These are phyloP conservation scores for Todiramphus chloris DNA, from an alignment of 2,113 vertebrate genomes.

Conservation along the genomic window DNA sequence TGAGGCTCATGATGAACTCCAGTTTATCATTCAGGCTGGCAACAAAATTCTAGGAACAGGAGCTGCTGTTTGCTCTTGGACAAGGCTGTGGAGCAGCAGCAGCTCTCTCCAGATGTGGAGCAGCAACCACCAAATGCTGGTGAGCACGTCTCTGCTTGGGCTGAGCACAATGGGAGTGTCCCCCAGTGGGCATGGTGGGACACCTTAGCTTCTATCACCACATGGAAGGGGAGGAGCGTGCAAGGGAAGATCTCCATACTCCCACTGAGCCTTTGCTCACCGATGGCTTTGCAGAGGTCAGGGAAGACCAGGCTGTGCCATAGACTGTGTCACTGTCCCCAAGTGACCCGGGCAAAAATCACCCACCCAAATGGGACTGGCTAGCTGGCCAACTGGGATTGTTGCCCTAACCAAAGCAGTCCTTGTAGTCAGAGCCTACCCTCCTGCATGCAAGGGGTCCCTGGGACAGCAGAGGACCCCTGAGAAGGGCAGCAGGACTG, in stretches of 20 bases:
- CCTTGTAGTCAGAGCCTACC: neutral
- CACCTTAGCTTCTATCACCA: neutral
- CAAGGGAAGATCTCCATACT: fast-evolving
- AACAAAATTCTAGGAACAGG: neutral
- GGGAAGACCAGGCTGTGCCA: neutral
- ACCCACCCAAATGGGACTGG: neutral
- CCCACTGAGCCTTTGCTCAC: fast-evolving
- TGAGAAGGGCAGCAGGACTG: neutral
- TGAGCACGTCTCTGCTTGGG: neutral
- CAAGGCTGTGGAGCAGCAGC: neutral
- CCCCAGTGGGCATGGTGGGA: neutral
- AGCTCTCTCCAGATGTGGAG: neutral
- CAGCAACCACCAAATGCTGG: neutral
- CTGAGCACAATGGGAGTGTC: neutral
- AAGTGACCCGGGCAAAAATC: neutral
- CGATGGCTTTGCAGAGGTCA: neutral
- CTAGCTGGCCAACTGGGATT: neutral
- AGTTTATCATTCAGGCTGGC: neutral
- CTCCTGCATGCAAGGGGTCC: neutral
- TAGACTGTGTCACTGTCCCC: neutral
- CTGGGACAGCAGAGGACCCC: neutral
- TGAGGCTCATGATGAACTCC: neutral
- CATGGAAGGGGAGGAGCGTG: neutral
- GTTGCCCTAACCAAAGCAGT: neutral
- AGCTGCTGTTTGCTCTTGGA: neutral